Conservation (phyloP, 2,888 invertebrate species). For the Dorcus parallelipipedus region DNA sequence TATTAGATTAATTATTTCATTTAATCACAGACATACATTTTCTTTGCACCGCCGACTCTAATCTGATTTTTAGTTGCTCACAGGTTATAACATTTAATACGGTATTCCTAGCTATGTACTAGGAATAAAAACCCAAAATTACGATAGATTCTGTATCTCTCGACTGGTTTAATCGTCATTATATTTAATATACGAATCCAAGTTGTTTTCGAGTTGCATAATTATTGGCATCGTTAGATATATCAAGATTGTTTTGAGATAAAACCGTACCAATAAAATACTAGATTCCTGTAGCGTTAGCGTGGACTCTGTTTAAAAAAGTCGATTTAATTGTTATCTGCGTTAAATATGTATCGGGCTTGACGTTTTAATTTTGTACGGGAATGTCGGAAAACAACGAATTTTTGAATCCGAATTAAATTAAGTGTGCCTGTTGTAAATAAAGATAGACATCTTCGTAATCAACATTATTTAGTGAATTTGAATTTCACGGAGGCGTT, state of each 20-base stretch:
- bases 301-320: background rate
- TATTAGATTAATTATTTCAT: no score
- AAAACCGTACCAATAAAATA: background rate
- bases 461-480: no score
- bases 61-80: no score
- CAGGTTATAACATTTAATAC: no score
- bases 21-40: no score
- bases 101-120: no score
- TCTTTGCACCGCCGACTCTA: no score
- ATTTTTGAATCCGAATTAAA: no score
- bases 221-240: slow-evolving; percentile 3
- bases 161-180: background rate
- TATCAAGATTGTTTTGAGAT: background rate
- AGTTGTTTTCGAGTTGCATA: background rate
- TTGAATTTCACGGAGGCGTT: no score
- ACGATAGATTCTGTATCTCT: slow-evolving; percentile 1
- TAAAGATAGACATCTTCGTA: no score
- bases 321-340: background rate
- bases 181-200: background rate
- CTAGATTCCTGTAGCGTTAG: background rate
- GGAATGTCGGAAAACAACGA: background rate
- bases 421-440: no score
- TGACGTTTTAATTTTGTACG: background rate
- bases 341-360: background rate
- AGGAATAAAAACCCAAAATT: background rate